Conservation (phyloP, 2,797 vertebrate genomes). For the Spea hammondii region DNA sequence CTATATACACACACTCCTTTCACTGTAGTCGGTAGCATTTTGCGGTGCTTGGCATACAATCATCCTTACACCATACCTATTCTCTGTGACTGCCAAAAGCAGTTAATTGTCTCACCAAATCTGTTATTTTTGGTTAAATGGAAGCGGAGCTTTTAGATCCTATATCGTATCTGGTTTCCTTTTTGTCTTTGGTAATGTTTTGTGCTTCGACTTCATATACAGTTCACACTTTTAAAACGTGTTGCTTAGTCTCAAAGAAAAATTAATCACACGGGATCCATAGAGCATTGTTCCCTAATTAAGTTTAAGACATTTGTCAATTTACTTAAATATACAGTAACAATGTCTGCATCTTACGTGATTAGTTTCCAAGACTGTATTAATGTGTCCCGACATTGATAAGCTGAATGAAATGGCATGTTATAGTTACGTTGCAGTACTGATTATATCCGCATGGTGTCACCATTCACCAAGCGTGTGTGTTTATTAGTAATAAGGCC, state of each 20-base stretch:
- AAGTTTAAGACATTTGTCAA: not conserved
- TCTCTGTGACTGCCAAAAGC: too few relatives aligned
- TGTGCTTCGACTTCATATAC: not conserved
- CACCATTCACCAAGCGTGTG: not conserved
- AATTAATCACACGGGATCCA: not conserved
- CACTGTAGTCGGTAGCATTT: too few relatives aligned
- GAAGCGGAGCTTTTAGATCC: too few relatives aligned
- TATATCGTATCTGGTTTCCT: too few relatives aligned
- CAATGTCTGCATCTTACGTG: not conserved
- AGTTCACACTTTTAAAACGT: not conserved
- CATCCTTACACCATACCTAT: too few relatives aligned
- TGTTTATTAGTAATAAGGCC: too few relatives aligned
- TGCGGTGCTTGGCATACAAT: too few relatives aligned
- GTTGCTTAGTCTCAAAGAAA: not conserved
- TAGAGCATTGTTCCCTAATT: not conserved
- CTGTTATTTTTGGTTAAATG: too few relatives aligned
- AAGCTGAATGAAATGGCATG: not conserved
- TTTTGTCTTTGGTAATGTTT: too few relatives aligned
- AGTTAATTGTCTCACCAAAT: too few relatives aligned
- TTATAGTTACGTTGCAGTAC: not conserved
- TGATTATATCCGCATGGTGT: conserved; percentile 5
- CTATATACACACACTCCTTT: too few relatives aligned
- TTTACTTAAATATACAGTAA: too few relatives aligned
- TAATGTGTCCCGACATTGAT: not conserved
- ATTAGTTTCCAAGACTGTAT: not conserved